Evolutionary conservation across 2,113 vertebrate genomes (phyloP).

Genomic region (Cettia cetti): DNA sequence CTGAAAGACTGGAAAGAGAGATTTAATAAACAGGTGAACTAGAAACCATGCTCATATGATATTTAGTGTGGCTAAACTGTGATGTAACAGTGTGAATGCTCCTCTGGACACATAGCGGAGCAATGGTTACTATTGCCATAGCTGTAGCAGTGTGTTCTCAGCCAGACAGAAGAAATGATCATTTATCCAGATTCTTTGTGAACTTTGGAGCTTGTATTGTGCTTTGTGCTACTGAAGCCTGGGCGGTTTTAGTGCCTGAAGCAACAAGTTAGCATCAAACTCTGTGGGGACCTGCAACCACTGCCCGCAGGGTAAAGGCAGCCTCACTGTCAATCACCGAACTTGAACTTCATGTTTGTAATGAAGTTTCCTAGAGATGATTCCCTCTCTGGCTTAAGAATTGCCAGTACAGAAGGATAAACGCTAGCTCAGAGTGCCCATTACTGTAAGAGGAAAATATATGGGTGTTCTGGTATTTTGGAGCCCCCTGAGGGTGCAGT

Average conservation of each 20-base stretch:
- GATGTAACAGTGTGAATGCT: neutral
- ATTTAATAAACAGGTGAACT: neutral
- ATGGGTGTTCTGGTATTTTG: neutral
- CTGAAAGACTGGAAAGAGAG: neutral
- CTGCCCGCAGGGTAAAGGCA: neutral
- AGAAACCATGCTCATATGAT: neutral
- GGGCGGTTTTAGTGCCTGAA: neutral
- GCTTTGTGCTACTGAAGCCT: neutral
- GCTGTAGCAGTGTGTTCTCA: neutral
- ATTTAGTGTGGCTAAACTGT: neutral
- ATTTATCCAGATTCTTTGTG: neutral
- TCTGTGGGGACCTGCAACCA: neutral
- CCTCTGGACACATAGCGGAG: neutral
- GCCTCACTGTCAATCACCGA: neutral
- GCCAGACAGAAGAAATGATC: neutral
- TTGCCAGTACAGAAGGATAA: neutral
- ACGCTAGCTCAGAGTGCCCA: neutral
- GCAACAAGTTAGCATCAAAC: neutral
- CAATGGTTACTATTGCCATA: neutral
- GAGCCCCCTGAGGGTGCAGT: neutral
- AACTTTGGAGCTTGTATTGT: neutral
- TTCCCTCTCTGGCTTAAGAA: neutral
- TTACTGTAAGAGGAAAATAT: neutral
- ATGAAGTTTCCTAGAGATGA: neutral
- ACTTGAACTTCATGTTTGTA: neutral